phyloP scores from a whole-genome alignment of 92 coral and sea anemone species.

The Palythoa caribaeorum region DNA sequence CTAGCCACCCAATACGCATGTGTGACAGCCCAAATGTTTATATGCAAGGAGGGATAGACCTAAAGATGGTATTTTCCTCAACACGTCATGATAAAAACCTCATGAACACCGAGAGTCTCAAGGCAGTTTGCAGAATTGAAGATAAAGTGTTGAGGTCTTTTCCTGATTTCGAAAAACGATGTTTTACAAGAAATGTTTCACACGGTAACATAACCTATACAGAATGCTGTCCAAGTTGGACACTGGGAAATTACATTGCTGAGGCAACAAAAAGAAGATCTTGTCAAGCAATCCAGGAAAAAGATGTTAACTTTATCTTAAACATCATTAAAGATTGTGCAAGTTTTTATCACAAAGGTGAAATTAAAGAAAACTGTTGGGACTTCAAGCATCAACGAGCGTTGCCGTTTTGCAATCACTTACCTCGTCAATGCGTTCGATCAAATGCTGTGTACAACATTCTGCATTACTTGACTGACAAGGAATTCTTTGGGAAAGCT shows the following conservation, averaged over 20 bases:
- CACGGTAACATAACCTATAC: constrained; percentile 21
- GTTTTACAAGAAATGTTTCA: constrained; percentile 75
- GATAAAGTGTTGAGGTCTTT: constrained; percentile 75
- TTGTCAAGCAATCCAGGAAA: constrained; percentile 71
- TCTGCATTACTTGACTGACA: constrained; percentile 89
- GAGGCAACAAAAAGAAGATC: constrained; percentile 63
- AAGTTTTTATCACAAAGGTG: constrained; percentile 67
- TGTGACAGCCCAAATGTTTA: constrained; percentile 87
- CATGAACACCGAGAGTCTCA: constrained; percentile 76
- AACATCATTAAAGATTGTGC: constrained; percentile 72
- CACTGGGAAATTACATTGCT: constrained; percentile 92
- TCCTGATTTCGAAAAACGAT: constrained; percentile 60
- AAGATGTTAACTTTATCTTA: constrained; percentile 57
- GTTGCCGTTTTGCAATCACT: constrained; percentile 63
- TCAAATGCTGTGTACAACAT: constrained; percentile 93
- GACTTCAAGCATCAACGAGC: constrained; percentile 62
- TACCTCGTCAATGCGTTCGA: constrained; percentile 73
- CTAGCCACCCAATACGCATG: constrained; percentile 59
- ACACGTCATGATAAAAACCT: constrained; percentile 55
- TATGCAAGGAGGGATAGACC: constrained; percentile 72
- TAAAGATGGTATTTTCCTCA: constrained; percentile 82
- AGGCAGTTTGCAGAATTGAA: constrained; percentile 92
- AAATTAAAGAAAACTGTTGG: constrained; percentile 91
- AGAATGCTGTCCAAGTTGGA: constrained; percentile 96
- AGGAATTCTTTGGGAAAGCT: constrained; percentile 67